Percentiles rank a stretch among this genome's conserved stretches.
These are phyloP conservation scores for Caenorhabditis elegans DNA, from an alignment of 1,140 invertebrate genomes.

Conservation along the genomic window DNA sequence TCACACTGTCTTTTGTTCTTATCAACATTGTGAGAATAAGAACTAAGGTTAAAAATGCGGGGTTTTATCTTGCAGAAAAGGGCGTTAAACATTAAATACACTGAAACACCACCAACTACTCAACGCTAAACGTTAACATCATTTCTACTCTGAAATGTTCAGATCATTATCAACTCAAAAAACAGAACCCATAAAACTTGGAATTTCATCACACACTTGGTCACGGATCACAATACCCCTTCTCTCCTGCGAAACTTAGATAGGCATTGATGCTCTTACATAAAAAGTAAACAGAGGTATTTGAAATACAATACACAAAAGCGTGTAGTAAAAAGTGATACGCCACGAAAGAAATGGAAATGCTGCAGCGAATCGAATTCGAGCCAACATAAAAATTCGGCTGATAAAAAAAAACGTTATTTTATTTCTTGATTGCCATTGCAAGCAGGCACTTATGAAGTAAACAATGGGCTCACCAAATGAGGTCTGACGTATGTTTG, in stretches of 20 bases:
- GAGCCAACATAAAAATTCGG: slow-evolving; percentile 6
- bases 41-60: neutral
- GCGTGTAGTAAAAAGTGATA: neutral
- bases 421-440: slow-evolving; percentile 28
- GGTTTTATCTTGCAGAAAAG: neutral
- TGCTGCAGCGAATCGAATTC: neutral
- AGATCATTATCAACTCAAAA: too few relatives aligned
- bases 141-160: too few relatives aligned
- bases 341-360: neutral
- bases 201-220: neutral
- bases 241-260: too few relatives aligned
- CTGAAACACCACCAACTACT: too few relatives aligned
- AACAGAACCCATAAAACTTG: neutral
- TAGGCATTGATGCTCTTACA: neutral
- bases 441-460: neutral
- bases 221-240: neutral
- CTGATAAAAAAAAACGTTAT: slow-evolving; percentile 26
- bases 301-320: neutral
- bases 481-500: slow-evolving; percentile 15
- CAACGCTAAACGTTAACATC: too few relatives aligned
- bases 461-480: neutral
- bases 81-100: slow-evolving; percentile 2
- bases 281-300: neutral
- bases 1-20: neutral
- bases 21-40: neutral